Base-by-base conservation (phyloP, 2,113 vertebrate genomes). In the Austrofundulus limnaeus region DNA sequence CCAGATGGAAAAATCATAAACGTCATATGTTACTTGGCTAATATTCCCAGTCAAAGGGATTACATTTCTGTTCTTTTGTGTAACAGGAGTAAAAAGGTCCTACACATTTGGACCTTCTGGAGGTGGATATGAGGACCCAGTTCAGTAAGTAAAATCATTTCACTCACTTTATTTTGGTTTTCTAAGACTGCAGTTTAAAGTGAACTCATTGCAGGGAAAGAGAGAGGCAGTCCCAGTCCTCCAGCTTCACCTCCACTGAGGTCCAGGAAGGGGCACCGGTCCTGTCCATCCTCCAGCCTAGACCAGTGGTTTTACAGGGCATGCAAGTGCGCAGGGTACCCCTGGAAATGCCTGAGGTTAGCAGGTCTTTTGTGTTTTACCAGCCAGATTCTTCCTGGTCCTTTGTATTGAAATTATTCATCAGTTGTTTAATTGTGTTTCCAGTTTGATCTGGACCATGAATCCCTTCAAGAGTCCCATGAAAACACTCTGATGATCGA, bases 401-500 rank as follows among this genome's bases (percentile, higher is more conserved):
- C 23, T 66, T 23, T 24, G 39, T 53, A 15, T 11, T 10, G 15
- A 41, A 41, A 6, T 15, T 3, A 42, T 42, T 42, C 14, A 3
- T 14, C 4, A 42, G 15, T 48, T 20, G 1, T 61, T 21, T 20
- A 39, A 46, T 38, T 23, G 41, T 41, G 50, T 28, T 5, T 66
- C 21, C 70, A 95, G 94, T 94, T 95, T 87, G 95, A 96, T 81
- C 91, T 95, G 80, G 94, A 95, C 87, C 95, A 95, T 17, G 95
- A 96, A 85, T 95, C 94, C 50, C 87, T 95, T 62, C 95, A 95
- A 56, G 95, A 96, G 85, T 95, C 95, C 78, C 95, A 96, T 87
- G 95, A 96, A 83, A 95, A 96, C 91, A 94, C 95, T 0, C 85
- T 95, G 81, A 95, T 96, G 95, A 95, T 95, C 15, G 94, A 96